phyloP scores from a whole-genome alignment of 2,797 vertebrate genomes.

The Lacerta viridis region DNA sequence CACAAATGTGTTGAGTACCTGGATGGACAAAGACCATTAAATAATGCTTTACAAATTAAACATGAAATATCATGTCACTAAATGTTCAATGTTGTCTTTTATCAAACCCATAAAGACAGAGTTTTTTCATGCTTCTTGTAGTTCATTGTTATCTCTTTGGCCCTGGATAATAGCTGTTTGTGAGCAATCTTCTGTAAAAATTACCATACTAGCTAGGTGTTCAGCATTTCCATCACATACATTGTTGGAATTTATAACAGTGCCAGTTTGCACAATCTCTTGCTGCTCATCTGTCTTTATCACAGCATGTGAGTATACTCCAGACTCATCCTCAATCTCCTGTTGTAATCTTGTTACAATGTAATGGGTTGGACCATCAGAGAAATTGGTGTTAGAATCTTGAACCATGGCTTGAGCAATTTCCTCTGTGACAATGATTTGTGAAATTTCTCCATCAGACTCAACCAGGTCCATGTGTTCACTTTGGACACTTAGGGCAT shows the following conservation, averaged over 20 bases:
- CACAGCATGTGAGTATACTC: slow-evolving; percentile 82
- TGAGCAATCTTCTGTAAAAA: slow-evolving; percentile 86
- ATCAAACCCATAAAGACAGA: neutral
- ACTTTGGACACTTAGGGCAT: slow-evolving; percentile 71
- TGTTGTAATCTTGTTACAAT: slow-evolving; percentile 94
- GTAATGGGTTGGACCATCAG: slow-evolving; percentile 90
- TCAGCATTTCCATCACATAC: slow-evolving; percentile 68
- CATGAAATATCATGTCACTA: neutral
- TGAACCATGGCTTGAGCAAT: slow-evolving; percentile 84
- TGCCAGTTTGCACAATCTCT: slow-evolving; percentile 74
- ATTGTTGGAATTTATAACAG: slow-evolving; percentile 61
- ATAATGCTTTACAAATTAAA: slow-evolving; percentile 37
- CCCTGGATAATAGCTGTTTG: slow-evolving; percentile 82
- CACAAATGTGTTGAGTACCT: neutral
- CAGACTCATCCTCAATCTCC: slow-evolving; percentile 83
- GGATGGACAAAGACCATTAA: neutral
- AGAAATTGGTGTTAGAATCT: slow-evolving; percentile 70
- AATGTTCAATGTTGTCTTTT: neutral
- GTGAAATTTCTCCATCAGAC: slow-evolving; percentile 79
- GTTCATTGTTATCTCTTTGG: slow-evolving; percentile 73
- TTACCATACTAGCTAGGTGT: slow-evolving; percentile 86
- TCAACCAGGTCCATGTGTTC: slow-evolving; percentile 79
- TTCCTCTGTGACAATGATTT: slow-evolving; percentile 86
- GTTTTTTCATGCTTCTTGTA: slow-evolving; percentile 66
- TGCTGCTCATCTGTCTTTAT: slow-evolving; percentile 74